Base-by-base conservation (phyloP, 2,113 vertebrate species). In the Pygoscelis antarcticus region DNA sequence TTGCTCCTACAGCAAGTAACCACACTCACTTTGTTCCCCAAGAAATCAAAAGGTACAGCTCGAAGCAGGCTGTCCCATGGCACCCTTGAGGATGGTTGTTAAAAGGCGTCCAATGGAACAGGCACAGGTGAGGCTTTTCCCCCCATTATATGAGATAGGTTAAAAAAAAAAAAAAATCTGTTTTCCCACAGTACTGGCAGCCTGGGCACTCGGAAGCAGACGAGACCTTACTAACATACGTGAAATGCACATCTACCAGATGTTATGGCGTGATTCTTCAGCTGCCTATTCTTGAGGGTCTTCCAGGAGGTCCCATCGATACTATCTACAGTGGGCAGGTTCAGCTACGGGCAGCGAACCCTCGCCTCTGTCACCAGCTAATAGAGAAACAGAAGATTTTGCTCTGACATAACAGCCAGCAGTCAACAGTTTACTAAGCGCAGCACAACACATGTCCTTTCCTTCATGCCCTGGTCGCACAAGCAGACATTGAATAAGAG, bases 61-160 rank as follows among this genome's bases (percentile, higher is more conserved):
- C 10, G 0, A 61, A 90, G 36, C 13, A 61, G 49, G 36, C 34
- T 61, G 34, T 7, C 23, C 26, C 42, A 9, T 2, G 4, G 27
- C 21, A 77, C 16, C 22, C 55, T 29, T 16, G 5, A 26, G 55
- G 29, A 58, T 13, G 13, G 47, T 1, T 70, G 25, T 69, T 49
- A 44, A 61, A 64, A 72, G 14, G 6, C 6, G 4, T 30, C 44
- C 36, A 57, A 4, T 0, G n/a, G 25, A 47, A 80, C 7, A 30
- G 30, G 7, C 15, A 69, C 51, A 60, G 32, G 4, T 32, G 16
- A 91, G 46, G 57, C 42, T 29, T 54, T 11, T 4, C 9, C 15
- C 12, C 7, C 8, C 2, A 14, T 22, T 14, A 72, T 2, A 54
- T 10, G 15, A 20, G n/a, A 79, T 0, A n/a, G 8, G 10, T 26